Percentiles rank a stretch among this genome's conserved stretches.
Evolutionary conservation across 2,797 vertebrate species (phyloP).

Genomic region (Oophaga sylvatica): DNA sequence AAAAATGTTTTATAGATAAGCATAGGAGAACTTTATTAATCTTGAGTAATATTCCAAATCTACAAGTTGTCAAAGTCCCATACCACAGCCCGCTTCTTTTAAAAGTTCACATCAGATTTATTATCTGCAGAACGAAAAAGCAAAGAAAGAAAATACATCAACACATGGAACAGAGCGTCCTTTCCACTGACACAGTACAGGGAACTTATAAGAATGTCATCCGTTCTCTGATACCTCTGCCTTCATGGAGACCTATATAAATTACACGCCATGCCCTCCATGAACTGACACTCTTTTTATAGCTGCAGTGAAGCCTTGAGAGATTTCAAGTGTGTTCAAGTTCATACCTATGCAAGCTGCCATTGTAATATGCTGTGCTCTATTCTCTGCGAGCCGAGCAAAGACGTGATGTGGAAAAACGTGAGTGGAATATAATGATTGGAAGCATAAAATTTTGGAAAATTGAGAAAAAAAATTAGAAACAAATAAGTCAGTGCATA

Average conservation of each 20-base stretch:
- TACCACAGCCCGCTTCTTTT: neutral
- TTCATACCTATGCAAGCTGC: slow-evolving; percentile 46
- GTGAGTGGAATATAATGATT: neutral
- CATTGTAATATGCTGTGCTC: slow-evolving; percentile 26
- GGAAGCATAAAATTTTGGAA: neutral
- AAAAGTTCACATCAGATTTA: neutral
- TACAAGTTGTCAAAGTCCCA: neutral
- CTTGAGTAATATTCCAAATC: neutral
- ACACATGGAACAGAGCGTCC: slow-evolving; percentile 8
- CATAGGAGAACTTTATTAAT: neutral
- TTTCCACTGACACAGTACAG: slow-evolving; percentile 4
- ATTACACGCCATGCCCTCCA: slow-evolving; percentile 37
- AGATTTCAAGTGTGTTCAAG: slow-evolving; percentile 61
- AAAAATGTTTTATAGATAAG: neutral
- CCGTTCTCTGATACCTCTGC: slow-evolving; percentile 19
- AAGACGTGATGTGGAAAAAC: slow-evolving; percentile 27
- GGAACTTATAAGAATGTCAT: slow-evolving; percentile 6
- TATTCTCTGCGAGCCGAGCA: slow-evolving; percentile 24
- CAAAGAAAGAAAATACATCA: neutral
- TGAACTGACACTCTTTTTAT: slow-evolving; percentile 52
- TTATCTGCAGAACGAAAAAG: neutral
- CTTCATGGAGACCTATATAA: slow-evolving; percentile 56
- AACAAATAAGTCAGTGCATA: neutral
- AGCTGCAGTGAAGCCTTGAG: slow-evolving; percentile 44
- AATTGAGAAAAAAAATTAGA: neutral